Percentiles rank a stretch among this genome's conserved stretches.
phyloP scores from a whole-genome alignment of 2,888 invertebrate genomes.

The Pheosia tremula region DNA sequence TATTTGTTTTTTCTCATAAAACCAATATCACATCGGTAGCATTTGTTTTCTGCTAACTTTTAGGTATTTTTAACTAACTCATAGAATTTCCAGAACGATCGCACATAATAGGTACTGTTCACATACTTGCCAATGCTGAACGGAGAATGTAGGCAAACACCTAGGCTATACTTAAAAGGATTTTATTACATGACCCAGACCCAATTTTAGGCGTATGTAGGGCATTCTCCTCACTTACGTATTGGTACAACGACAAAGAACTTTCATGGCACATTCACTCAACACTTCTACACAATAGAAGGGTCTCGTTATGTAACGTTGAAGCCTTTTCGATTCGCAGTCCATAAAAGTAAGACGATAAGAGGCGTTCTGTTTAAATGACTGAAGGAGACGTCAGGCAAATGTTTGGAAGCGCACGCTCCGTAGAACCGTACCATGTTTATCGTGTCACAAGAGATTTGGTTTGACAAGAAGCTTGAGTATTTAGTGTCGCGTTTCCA shows the following conservation, averaged over 20 bases:
- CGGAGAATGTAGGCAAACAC: background rate
- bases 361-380: conserved; percentile 76
- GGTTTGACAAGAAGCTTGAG: conserved; percentile 58
- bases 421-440: conserved; percentile 51
- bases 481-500: conserved; percentile 65
- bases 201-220: conserved; percentile 20
- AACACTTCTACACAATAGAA: conserved; percentile 74
- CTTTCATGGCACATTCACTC: conserved; percentile 67
- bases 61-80: too few species aligned
- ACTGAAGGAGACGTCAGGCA: conserved; percentile 68
- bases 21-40: too few species aligned
- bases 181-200: conserved; percentile 37
- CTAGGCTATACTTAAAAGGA: background rate
- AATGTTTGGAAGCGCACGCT: conserved; percentile 59
- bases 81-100: too few species aligned
- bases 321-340: conserved; percentile 76
- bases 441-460: conserved; percentile 66
- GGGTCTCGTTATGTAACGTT: conserved; percentile 74
- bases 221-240: conserved; percentile 52
- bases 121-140: background rate
- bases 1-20: too few species aligned
- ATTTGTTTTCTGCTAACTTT: too few species aligned
- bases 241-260: conserved; percentile 63
- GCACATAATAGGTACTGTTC: background rate
- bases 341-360: conserved; percentile 79